phyloP scores from a whole-genome alignment of 2,113 vertebrate species.

The Ascaphus truei region DNA sequence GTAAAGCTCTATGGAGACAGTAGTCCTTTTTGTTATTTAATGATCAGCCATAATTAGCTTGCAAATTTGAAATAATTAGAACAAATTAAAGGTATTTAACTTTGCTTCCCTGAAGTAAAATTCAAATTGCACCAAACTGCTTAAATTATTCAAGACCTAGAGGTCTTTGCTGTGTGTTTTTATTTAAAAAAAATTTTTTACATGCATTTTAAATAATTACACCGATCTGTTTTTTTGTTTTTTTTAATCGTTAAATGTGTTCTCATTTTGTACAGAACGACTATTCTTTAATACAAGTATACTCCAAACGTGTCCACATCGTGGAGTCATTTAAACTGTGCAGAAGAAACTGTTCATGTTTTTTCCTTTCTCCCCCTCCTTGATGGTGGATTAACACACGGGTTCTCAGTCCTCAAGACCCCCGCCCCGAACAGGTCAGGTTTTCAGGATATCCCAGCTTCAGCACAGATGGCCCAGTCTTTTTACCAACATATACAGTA shows the following conservation, averaged over 20 bases:
- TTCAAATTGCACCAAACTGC: constrained; percentile 81
- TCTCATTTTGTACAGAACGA: background rate
- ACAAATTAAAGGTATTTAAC: constrained; percentile 88
- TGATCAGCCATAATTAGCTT: constrained; percentile 83
- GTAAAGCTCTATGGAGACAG: constrained; percentile 74
- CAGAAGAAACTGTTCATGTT: no score
- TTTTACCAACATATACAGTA: no score
- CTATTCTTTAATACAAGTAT: no score
- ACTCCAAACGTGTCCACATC: no score
- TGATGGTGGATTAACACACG: no score
- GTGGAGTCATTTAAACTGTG: no score
- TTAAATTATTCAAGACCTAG: constrained; percentile 84
- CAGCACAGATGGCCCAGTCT: no score
- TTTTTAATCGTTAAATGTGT: background rate
- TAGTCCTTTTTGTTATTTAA: constrained; percentile 82
- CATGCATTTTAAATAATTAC: constrained; percentile 71
- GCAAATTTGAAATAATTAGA: constrained; percentile 86
- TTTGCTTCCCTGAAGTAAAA: constrained; percentile 84
- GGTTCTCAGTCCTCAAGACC: no score
- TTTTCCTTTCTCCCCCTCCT: no score
- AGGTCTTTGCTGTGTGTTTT: constrained; percentile 64
- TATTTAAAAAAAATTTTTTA: no score
- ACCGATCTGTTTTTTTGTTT: constrained; percentile 67
- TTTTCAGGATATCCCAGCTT: no score
- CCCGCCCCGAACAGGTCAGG: no score